These are phyloP conservation scores for Odocoileus virginianus DNA, from an alignment of 2,113 vertebrate species.

Conservation along the genomic window DNA sequence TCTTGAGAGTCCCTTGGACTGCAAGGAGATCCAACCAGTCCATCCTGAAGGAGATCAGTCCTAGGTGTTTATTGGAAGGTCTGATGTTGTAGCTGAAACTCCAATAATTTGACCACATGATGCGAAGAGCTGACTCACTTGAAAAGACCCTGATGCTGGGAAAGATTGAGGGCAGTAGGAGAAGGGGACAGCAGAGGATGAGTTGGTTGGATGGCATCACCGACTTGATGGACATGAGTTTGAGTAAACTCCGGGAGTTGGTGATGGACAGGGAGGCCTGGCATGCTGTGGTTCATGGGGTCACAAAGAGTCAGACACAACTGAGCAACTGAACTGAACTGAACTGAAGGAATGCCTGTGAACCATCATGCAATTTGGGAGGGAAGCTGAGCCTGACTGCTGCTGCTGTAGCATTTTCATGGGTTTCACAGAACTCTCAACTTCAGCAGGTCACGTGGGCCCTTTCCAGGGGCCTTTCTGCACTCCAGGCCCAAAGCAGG, in stretches of 20 bases:
- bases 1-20: background rate
- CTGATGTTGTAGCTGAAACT: background rate
- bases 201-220: background rate
- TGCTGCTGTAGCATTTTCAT: background rate
- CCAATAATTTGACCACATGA: background rate
- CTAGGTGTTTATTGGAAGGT: background rate
- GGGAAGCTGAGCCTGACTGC: background rate
- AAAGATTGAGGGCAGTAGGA: background rate
- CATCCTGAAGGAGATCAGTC: background rate
- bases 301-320: background rate
- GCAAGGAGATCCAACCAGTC: background rate
- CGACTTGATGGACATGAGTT: background rate
- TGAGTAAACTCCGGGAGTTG: background rate
- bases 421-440: accelerated
- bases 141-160: background rate
- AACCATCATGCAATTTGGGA: accelerated
- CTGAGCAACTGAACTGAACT: background rate
- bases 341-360: background rate
- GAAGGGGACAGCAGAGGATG: background rate
- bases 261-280: background rate
- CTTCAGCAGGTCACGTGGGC: background rate
- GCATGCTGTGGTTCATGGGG: accelerated
- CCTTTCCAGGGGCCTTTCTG: background rate
- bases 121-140: accelerated
- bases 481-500: background rate